These are phyloP conservation scores for Phyto melanocephala DNA, from an alignment of 2,888 invertebrate species.

Conservation along the genomic window DNA sequence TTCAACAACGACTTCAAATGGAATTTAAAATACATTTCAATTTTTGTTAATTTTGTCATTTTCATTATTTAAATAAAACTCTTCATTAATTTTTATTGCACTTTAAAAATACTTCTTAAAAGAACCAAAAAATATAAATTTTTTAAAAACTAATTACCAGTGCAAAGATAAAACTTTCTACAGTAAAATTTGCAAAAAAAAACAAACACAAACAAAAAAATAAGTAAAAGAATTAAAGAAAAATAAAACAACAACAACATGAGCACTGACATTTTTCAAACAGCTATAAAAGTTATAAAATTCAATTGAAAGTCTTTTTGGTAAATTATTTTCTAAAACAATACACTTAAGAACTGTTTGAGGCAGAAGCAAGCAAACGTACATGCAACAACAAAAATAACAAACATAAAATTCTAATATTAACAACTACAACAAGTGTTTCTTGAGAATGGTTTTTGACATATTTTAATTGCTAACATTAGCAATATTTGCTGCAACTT, in stretches of 20 bases:
- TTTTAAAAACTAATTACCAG: slow-evolving; percentile 45
- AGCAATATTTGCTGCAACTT: slow-evolving; percentile 62
- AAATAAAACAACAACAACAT: no score
- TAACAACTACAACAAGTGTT: slow-evolving; percentile 48
- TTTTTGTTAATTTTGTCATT: no score
- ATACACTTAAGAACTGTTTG: slow-evolving; percentile 51
- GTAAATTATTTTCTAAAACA: slow-evolving; percentile 50
- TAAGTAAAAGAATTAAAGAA: neutral
- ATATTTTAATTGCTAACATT: slow-evolving; percentile 64
- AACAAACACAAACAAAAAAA: neutral
- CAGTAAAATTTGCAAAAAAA: neutral
- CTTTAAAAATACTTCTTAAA: neutral
- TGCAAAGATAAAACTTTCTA: slow-evolving; percentile 8
- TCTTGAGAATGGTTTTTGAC: slow-evolving; percentile 62
- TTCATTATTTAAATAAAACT: neutral
- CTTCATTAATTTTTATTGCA: slow-evolving; percentile 24
- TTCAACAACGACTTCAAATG: no score
- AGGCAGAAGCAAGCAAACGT: slow-evolving; percentile 19
- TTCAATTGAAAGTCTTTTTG: slow-evolving; percentile 49
- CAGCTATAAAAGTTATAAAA: slow-evolving; percentile 42
- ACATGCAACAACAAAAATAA: slow-evolving; percentile 11
- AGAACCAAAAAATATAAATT: neutral
- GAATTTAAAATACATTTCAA: no score
- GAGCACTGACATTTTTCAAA: slow-evolving; percentile 4
- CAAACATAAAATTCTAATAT: slow-evolving; percentile 18